Evolutionary conservation across 2,888 invertebrate species (phyloP).

Genomic region (Leptinotarsa peninsularis): DNA sequence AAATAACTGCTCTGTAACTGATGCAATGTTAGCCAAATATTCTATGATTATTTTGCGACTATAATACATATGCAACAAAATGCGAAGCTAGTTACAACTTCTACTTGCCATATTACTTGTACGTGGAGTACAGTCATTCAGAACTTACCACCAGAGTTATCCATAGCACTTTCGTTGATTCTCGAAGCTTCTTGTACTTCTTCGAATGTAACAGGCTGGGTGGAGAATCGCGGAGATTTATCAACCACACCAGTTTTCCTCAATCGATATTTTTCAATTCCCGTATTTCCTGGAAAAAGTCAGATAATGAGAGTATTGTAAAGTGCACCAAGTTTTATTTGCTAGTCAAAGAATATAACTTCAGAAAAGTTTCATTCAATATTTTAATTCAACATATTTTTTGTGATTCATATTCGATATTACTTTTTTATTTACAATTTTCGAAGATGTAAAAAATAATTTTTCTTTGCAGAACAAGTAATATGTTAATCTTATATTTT

Average conservation of each 20-base stretch:
- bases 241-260: constrained; percentile 41
- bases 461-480: too few relatives aligned
- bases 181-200: constrained; percentile 71
- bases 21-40: not conserved
- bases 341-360: too few relatives aligned
- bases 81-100: constrained; percentile 1
- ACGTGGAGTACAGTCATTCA: not conserved
- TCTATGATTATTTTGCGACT: constrained; percentile 18
- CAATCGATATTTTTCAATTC: constrained; percentile 53
- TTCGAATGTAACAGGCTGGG: constrained; percentile 79
- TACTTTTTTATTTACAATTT: too few relatives aligned
- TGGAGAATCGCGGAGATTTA: constrained; percentile 56
- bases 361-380: too few relatives aligned
- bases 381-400: too few relatives aligned
- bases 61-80: constrained; percentile 18
- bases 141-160: constrained; percentile 62
- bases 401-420: too few relatives aligned
- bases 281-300: constrained; percentile 50
- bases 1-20: not conserved
- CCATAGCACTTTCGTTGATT: constrained; percentile 62
- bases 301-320: too few relatives aligned
- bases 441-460: too few relatives aligned
- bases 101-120: constrained; percentile 29
- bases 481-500: too few relatives aligned
- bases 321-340: too few relatives aligned